phyloP scores from a whole-genome alignment of 2,888 invertebrate species.

The Achlya flavicornis region DNA sequence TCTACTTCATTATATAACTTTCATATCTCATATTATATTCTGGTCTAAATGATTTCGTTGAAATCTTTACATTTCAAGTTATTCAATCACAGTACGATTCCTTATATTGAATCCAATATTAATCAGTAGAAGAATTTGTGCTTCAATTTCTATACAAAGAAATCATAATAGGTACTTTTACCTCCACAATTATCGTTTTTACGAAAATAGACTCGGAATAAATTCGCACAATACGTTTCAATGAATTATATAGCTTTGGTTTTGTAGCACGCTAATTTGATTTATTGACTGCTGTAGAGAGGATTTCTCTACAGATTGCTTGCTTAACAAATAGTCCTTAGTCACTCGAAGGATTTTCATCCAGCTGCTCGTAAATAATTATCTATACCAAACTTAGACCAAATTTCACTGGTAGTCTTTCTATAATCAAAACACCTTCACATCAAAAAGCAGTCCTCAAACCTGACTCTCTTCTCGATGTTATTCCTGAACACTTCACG shows the following conservation, averaged over 20 bases:
- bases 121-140: not conserved
- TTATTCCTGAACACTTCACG: slow-evolving; percentile 97
- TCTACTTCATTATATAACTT: too few relatives aligned
- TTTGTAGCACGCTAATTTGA: too few relatives aligned
- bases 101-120: too few relatives aligned
- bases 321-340: too few relatives aligned
- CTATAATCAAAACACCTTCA: too few relatives aligned
- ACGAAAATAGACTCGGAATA: not conserved
- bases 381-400: too few relatives aligned
- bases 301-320: too few relatives aligned
- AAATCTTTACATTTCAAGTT: not conserved
- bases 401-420: not conserved
- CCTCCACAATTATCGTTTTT: not conserved
- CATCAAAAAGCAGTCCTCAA: slow-evolving; percentile 45
- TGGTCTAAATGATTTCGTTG: not conserved
- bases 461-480: slow-evolving; percentile 98
- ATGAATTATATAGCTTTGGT: not conserved
- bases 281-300: too few relatives aligned
- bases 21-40: too few relatives aligned
- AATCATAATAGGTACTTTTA: not conserved
- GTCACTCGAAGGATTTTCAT: too few relatives aligned
- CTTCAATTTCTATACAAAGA: not conserved
- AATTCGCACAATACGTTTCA: not conserved
- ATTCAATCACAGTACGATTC: too few relatives aligned
- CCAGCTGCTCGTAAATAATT: too few relatives aligned